Evolutionary conservation across 2,888 invertebrate species (phyloP).

Genomic region (Amphipoea lucens): DNA sequence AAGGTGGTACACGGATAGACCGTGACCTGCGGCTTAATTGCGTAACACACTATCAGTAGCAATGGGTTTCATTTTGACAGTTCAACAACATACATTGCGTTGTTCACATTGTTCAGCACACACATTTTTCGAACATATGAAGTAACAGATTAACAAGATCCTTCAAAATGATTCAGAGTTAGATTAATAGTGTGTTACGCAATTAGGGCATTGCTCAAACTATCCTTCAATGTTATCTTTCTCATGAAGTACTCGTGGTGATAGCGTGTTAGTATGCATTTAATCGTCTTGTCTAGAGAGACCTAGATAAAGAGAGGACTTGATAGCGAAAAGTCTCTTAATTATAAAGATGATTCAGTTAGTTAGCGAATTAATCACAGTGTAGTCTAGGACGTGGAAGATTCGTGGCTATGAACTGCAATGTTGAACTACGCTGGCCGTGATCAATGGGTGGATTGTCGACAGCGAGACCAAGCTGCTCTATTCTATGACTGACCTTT

Average conservation of each 20-base stretch:
- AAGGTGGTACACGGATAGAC: background rate
- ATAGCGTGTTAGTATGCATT: constrained; percentile 26
- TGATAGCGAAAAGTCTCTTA: constrained; percentile 25
- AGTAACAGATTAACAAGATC: too few relatives aligned
- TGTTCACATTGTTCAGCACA: too few relatives aligned
- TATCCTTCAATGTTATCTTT: constrained; percentile 19
- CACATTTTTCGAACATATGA: too few relatives aligned
- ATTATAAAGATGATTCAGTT: constrained; percentile 22
- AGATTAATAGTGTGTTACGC: too few relatives aligned
- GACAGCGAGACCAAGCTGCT: background rate
- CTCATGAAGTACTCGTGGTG: background rate
- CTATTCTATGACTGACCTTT: too few relatives aligned
- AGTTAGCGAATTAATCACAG: background rate
- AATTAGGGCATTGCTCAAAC: background rate
- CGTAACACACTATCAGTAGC: too few relatives aligned
- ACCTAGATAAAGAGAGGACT: constrained; percentile 36
- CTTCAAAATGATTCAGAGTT: too few relatives aligned
- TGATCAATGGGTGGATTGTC: background rate
- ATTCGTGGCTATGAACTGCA: background rate
- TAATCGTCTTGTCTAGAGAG: constrained; percentile 30
- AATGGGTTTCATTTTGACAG: too few relatives aligned
- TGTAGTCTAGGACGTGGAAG: background rate
- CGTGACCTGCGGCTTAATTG: background rate
- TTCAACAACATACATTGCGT: too few relatives aligned
- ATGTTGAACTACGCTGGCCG: background rate